A percentile compares a stretch with the other conserved stretches of the same genome.
These are phyloP conservation scores for Ooceraea biroi DNA, from an alignment of 1,140 invertebrate species.

Conservation along the genomic window DNA sequence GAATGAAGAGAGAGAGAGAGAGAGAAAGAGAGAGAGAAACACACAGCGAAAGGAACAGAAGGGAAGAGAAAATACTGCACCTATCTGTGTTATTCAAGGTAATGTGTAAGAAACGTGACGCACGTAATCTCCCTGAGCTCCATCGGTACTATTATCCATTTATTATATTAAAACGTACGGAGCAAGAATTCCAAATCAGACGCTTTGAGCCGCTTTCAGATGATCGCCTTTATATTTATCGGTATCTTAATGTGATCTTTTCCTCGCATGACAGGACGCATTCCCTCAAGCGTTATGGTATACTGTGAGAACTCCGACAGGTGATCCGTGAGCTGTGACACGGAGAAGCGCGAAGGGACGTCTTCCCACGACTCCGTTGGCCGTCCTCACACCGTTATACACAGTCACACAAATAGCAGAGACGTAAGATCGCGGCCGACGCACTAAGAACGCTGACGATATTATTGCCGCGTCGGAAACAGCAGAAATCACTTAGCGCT, in stretches of 20 bases:
- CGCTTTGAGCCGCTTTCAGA: constrained; percentile 51
- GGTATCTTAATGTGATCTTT: constrained; percentile 61
- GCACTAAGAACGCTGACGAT: constrained; percentile 33
- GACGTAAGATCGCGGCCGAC: constrained; percentile 17
- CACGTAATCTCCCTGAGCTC: no score
- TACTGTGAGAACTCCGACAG: constrained; percentile 66
- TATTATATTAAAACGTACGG: no score
- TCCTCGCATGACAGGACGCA: constrained; percentile 26
- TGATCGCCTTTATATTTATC: constrained; percentile 60
- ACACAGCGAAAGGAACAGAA: no score
- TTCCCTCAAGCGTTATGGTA: constrained; percentile 60
- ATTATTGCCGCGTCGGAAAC: constrained; percentile 65
- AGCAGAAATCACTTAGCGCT: constrained; percentile 80
- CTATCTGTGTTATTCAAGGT: no score
- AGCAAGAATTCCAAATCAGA: no score
- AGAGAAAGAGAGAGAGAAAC: no score
- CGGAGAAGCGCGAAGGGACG: constrained; percentile 23
- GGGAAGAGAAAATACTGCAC: no score
- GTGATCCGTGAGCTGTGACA: constrained; percentile 68
- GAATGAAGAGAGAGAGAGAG: not conserved
- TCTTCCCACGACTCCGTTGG: constrained; percentile 55
- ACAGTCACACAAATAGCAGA: constrained; percentile 36
- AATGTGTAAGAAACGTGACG: no score
- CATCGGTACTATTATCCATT: no score
- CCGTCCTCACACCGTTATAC: constrained; percentile 54